These are phyloP conservation scores for Tauraco hartlaubi DNA, from an alignment of 2,797 vertebrate genomes.

Conservation along the genomic window DNA sequence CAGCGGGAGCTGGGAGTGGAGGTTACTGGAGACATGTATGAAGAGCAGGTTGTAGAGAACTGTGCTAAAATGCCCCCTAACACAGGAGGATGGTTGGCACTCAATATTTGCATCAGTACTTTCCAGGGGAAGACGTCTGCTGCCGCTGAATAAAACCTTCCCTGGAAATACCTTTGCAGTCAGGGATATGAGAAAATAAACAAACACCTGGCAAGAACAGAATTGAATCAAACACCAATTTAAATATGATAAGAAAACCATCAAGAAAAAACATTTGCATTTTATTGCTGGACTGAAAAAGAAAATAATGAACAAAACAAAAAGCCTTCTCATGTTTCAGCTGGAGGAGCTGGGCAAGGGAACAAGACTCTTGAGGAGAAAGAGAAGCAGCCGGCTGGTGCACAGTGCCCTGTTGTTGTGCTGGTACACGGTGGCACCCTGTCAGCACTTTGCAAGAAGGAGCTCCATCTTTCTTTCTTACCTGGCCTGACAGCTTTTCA, in stretches of 20 bases:
- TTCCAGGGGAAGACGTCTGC: background rate
- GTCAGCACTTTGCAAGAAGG: slow-evolving; percentile 59
- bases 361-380: background rate
- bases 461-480: slow-evolving; percentile 68
- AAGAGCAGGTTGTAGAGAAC: background rate
- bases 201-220: background rate
- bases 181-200: background rate
- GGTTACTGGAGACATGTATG: background rate
- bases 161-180: background rate
- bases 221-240: background rate
- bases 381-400: background rate
- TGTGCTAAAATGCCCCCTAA: background rate
- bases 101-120: background rate
- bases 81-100: background rate
- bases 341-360: background rate
- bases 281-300: background rate
- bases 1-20: background rate
- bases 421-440: background rate
- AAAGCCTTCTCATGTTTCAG: background rate
- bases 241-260: background rate
- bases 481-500: slow-evolving; percentile 64
- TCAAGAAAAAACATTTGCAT: background rate
- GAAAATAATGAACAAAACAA: background rate
- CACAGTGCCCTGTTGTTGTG: background rate
- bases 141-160: background rate